Conservation (phyloP, 2,797 vertebrate genomes). For the Apogon hyalosoma region DNA sequence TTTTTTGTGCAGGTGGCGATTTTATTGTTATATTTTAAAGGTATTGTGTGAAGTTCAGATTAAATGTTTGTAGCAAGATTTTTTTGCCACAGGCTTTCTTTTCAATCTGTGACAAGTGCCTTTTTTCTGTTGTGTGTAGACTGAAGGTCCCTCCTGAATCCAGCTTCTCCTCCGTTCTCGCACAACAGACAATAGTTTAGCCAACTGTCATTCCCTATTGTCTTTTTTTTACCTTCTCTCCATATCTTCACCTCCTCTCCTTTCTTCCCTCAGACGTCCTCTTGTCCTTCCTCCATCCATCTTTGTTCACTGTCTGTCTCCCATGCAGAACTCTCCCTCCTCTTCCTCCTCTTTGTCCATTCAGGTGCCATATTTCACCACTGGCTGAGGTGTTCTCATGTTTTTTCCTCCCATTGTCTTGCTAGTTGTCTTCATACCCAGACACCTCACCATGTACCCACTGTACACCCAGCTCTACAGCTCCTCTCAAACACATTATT, state of each 20-base stretch:
- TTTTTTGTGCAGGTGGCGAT: too few relatives aligned
- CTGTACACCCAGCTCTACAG: constrained; percentile 49
- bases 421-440: constrained; percentile 29
- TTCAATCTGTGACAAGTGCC: constrained; percentile 2
- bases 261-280: constrained; percentile 25
- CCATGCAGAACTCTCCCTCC: constrained; percentile 1
- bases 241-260: constrained; percentile 10
- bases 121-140: constrained; percentile 13
- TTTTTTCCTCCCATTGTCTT: constrained; percentile 71
- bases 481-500: constrained; percentile 46
- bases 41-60: too few relatives aligned
- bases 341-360: constrained; percentile 25
- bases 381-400: constrained; percentile 35
- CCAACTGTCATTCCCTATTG: constrained; percentile 6
- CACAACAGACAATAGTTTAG: constrained; percentile 44
- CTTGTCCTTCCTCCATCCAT: constrained; percentile 5
- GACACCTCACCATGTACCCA: constrained; percentile 17
- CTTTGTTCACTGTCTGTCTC: constrained; percentile 9
- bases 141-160: constrained; percentile 30
- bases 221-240: constrained; percentile 17
- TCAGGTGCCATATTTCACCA: constrained; percentile 55
- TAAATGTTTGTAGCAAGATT: not conserved
- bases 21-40: too few relatives aligned
- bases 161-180: constrained; percentile 40
- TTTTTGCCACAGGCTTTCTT: not conserved